Evolutionary conservation across 2,888 invertebrate species (phyloP), one percentile per base, ranked within the genome.

Genomic region (Acleris holmiana): DNA sequence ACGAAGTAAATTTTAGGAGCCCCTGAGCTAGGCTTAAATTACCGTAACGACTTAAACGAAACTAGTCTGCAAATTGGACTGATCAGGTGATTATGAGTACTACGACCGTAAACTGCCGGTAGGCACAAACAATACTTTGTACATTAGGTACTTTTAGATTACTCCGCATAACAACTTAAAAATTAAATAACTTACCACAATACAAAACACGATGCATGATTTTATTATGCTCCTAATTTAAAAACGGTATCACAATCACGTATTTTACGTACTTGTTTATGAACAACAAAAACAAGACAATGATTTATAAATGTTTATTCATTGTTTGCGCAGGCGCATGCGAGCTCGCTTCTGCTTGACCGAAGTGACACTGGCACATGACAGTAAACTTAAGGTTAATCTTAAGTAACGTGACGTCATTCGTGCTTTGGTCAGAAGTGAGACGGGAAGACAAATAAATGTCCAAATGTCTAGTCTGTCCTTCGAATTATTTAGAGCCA

Each of bases 111-210:
- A 58, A 58, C 47, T 49, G 58, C 48, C 48, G 41, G 54, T 40
- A 48, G 23, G 4, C 17, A 41, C 41, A 5, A 15, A 25, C 47
- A 48, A 53, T 48, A 17, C 23, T 47, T 15, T 5, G 2, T 53
- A 25, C 15, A 17, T 17, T n/a, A n/a, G n/a, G n/a, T n/a, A 44
- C 13, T 0, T 35, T 35, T 35, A 4, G 2, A 13, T 35, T 10
- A 35, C 35, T 21, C 21, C n/a, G 6, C 15, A 8, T 29, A 10
- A 50, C 8, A 29, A 13, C 7, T 10, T 29, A 29, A 17, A 3
- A 19, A 29, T n/a, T n/a, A 19, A 46, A 53, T 53, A 48, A 58
- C 64, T 59, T 64, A 64, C 64, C 64, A 35, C 19, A 48, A 23
- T 49, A 29, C 8, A 59, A 23, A 64, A 64, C 29, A 29, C 10